Evolutionary conservation across 2,113 vertebrate species (phyloP), one percentile per base, ranked within the genome.

Genomic region (Pycnonotus jocosus): DNA sequence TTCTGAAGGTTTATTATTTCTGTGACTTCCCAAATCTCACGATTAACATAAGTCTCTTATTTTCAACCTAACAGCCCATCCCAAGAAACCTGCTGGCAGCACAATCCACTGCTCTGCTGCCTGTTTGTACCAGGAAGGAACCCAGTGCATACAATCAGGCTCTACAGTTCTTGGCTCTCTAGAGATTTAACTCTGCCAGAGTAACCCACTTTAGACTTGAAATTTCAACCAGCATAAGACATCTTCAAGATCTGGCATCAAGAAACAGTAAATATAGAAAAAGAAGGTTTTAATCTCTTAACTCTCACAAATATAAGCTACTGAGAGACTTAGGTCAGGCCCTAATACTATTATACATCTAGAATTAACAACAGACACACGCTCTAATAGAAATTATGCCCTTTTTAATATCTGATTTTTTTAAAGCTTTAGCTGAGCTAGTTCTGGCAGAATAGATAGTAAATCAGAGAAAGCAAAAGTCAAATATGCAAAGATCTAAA

Each of bases 111-210:
- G 40, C 44, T 68, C 33, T 54, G 10, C 10, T 19, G 31, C 16
- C 62, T 76, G 23, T 78, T 56, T 42, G 57, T 11, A 47, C 11
- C 50, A 78, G 35, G 38, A 60, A n/a, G 23, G 23, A 54, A 69
- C 12, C 45, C 33, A 50, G n/a, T 3, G 15, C 27, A 4, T 4
- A 8, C 5, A 23, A 30, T 4, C 8, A 44, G 53, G 17, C n/a
- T 38, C n/a, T 25, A 9, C 5, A 60, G 6, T 2, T 35, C 30
- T 19, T 1, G 0, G 3, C 1, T 15, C 27, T 56, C 48, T 16
- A 51, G 25, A 56, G 30, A 64, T 54, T 30, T 31, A 61, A 47
- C 64, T 53, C 23, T 37, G 69, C 25, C 60, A 72, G 37, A 18
- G 12, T 11, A 17, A 25, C 16, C 22, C 35, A 28, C 48, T 60